phyloP scores from a whole-genome alignment of 1,140 invertebrate genomes.

The Drosophila kohkoa region DNA sequence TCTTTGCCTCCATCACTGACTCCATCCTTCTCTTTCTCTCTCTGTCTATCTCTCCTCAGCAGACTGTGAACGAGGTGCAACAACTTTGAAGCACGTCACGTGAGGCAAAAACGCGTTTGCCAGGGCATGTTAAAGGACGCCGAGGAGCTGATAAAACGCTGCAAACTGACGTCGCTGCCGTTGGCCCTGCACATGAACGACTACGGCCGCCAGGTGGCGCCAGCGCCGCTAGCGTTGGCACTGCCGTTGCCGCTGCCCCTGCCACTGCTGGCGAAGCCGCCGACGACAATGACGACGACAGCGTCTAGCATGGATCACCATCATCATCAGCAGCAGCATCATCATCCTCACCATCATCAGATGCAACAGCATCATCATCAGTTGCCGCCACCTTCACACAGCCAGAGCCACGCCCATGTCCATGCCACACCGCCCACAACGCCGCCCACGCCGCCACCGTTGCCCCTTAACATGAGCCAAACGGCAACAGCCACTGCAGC shows the following conservation, averaged over 20 bases:
- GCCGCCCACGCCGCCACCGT: constrained; percentile 73
- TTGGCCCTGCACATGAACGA: constrained; percentile 68
- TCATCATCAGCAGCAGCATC: background rate
- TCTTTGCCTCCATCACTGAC: background rate
- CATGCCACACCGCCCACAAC: constrained; percentile 74
- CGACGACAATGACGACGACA: constrained; percentile 24
- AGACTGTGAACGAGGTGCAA: constrained; percentile 25
- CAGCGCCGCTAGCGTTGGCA: constrained; percentile 53
- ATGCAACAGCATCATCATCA: background rate
- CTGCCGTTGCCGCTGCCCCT: constrained; percentile 47
- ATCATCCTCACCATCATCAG: constrained; percentile 28
- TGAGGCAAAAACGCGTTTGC: constrained; percentile 33
- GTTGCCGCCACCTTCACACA: constrained; percentile 46
- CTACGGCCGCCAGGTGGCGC: constrained; percentile 69
- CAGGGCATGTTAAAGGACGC: constrained; percentile 81
- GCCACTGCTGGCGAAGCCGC: constrained; percentile 57
- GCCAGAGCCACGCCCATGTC: constrained; percentile 45
- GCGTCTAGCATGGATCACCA: constrained; percentile 1
- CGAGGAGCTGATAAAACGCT: constrained; percentile 76
- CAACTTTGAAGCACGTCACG: constrained; percentile 46
- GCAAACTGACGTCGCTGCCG: constrained; percentile 72
- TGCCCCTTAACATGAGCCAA: constrained; percentile 75
- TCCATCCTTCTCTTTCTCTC: constrained; percentile 3
- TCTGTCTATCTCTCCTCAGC: constrained; percentile 7
- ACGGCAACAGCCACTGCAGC: constrained; percentile 24